Conservation (phyloP, 2,888 invertebrate species). For the Caenorhabditis imperialis region DNA sequence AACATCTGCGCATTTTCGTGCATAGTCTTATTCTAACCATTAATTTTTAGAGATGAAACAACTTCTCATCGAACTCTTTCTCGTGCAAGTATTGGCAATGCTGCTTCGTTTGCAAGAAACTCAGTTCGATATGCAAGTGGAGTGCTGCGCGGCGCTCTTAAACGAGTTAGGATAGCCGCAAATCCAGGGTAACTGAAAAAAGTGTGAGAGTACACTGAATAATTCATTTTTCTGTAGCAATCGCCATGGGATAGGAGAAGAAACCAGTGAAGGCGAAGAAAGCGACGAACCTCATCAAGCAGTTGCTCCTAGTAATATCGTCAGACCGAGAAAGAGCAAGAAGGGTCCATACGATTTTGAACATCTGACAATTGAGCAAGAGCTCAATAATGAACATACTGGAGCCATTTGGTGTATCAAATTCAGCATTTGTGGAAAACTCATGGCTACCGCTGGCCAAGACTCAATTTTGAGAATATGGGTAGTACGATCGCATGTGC, state of each 20-base stretch:
- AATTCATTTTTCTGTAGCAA: background rate
- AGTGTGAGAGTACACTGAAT: too few species aligned
- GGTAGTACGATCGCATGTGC: slow-evolving; percentile 91
- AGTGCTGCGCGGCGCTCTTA: slow-evolving; percentile 67
- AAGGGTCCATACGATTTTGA: slow-evolving; percentile 98
- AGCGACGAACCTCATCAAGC: slow-evolving; percentile 47
- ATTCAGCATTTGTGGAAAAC: slow-evolving; percentile 90
- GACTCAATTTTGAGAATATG: slow-evolving; percentile 94
- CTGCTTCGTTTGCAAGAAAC: slow-evolving; percentile 60
- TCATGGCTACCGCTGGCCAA: slow-evolving; percentile 96
- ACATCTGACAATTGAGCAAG: slow-evolving; percentile 88
- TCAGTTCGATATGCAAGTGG: slow-evolving; percentile 65
- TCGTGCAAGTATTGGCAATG: slow-evolving; percentile 51
- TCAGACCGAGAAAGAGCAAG: slow-evolving; percentile 92
- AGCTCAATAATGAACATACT: slow-evolving; percentile 87
- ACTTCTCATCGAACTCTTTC: slow-evolving; percentile 40
- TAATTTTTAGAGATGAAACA: slow-evolving; percentile 49
- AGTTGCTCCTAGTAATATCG: slow-evolving; percentile 47
- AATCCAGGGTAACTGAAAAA: slow-evolving; percentile 49
- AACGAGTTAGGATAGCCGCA: slow-evolving; percentile 62
- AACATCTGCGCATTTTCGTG: too few species aligned
- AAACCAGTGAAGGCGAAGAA: slow-evolving; percentile 59
- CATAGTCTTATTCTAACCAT: too few species aligned
- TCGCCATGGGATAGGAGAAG: slow-evolving; percentile 44
- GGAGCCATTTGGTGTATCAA: slow-evolving; percentile 98